Evolutionary conservation across 92 coral and sea anemone species (phyloP).

Genomic region (Porites rus): DNA sequence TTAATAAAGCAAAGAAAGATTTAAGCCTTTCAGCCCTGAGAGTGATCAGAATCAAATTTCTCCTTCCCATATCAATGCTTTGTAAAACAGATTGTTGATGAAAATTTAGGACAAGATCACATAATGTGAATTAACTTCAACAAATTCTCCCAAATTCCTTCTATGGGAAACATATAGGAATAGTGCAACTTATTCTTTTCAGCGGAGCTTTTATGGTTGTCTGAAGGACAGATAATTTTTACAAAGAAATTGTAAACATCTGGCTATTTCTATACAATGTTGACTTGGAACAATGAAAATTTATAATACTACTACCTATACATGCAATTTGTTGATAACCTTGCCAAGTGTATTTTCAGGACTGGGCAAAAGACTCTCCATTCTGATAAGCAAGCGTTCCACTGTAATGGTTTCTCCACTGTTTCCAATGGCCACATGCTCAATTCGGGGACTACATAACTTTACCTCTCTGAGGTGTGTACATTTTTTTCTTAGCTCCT

Average conservation of each 20-base stretch:
- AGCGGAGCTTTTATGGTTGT: no score
- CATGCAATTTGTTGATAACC: conserved; percentile 80
- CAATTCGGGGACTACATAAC: conserved; percentile 95
- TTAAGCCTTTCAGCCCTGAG: no score
- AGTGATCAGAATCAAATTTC: no score
- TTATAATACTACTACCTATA: conserved; percentile 38
- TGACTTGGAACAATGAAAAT: conserved; percentile 4
- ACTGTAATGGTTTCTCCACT: conserved; percentile 98
- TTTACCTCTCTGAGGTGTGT: conserved; percentile 91
- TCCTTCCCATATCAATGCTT: no score
- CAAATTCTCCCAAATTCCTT: no score
- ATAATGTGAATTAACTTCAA: no score
- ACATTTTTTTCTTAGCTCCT: conserved; percentile 88
- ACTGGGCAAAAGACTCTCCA: conserved; percentile 95
- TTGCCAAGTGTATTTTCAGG: conserved; percentile 95
- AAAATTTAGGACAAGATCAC: no score
- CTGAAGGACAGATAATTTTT: neutral
- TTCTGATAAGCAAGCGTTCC: conserved; percentile 92
- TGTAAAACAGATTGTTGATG: no score
- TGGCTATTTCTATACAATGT: conserved; percentile 24
- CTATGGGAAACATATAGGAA: no score
- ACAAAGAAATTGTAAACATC: conserved; percentile 2
- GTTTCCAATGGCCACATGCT: conserved; percentile 97
- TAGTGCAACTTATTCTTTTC: no score
- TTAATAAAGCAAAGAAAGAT: no score